Evolutionary conservation across 2,888 invertebrate genomes (phyloP), one percentile per base, ranked within the genome.

Genomic region (Leptura quadrifasciata): DNA sequence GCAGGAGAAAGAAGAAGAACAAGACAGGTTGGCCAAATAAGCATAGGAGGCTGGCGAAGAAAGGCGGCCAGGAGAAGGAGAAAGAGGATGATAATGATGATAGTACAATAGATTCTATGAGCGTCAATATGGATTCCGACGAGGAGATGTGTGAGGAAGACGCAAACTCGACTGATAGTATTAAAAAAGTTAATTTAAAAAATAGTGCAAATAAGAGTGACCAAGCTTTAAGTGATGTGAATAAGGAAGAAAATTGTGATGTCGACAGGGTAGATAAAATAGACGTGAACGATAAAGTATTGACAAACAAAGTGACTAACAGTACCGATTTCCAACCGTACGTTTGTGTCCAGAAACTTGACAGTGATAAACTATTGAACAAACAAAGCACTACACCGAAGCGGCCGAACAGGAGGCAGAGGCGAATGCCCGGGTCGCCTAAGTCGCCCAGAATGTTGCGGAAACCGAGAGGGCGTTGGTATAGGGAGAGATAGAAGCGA

Each of bases 11-110:
- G 87, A 93, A 93, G 88, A 93, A 93, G 87, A 96, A 96, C 88
- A 91, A 93, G 77, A 96, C 96, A 0, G 96, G 96, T 9, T 96
- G 96, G 96, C 96, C 96, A 0, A 91, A 90, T 86, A 91, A 91
- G 85, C 91, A 87, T 85, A 91, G 88, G 80, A 82, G 85, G 71
- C 74, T 80, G 6, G 54, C 77, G n/a, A 82, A 79, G 12, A 90
- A 90, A 79, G 90, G 90, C 70, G 90, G 90, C 70, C 69, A 73
- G 18, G 76, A 76, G n/a, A 84, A 84, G 69, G 75, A 77, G 18
- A 81, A 84, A 58, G 89, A 82, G 82, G 88, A 85, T 67, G 82
- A 82, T 17, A 84, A 87, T 6, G 84, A 86, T 20, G 81, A 80
- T 35, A 84, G 86, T 52, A 83, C 82, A 31, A 76, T 83, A n/a